These are phyloP conservation scores for Venustaconcha ellipsiformis DNA, from an alignment of 1,140 invertebrate species.

Conservation along the genomic window DNA sequence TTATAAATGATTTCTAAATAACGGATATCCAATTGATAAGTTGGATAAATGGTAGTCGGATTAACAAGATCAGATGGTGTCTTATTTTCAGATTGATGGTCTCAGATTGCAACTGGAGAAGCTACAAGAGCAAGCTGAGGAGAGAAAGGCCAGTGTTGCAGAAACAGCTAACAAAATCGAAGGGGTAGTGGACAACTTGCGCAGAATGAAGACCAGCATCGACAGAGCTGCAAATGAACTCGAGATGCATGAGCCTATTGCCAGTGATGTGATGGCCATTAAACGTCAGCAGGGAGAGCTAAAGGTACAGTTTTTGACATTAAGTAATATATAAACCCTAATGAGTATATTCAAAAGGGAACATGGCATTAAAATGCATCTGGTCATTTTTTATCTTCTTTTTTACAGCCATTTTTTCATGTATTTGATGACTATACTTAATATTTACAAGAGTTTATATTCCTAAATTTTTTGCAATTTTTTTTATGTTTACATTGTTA, in stretches of 20 bases:
- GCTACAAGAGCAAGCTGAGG: constrained; percentile 81
- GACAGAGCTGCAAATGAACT: constrained; percentile 81
- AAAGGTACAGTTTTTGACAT: constrained; percentile 66
- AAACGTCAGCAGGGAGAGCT: constrained; percentile 92
- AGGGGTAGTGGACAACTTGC: constrained; percentile 77
- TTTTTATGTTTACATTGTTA: too few relatives aligned
- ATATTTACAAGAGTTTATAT: too few relatives aligned
- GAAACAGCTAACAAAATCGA: constrained; percentile 81
- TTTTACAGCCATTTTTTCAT: too few relatives aligned
- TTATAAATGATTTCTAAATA: too few relatives aligned
- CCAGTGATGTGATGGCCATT: constrained; percentile 91
- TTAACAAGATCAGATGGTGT: background rate
- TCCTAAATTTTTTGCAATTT: too few relatives aligned
- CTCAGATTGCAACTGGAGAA: constrained; percentile 83
- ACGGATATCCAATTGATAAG: too few relatives aligned
- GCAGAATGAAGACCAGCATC: constrained; percentile 76
- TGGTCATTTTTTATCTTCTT: too few relatives aligned
- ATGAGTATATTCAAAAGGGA: too few relatives aligned
- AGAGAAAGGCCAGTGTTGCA: constrained; percentile 83
- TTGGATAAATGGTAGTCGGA: too few relatives aligned
- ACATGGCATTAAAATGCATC: too few relatives aligned
- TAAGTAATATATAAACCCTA: too few relatives aligned
- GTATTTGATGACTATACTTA: too few relatives aligned
- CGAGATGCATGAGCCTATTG: constrained; percentile 83
- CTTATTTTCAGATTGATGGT: constrained; percentile 76